These are phyloP conservation scores for Crotalus horridus DNA, from an alignment of 2,113 vertebrate species.

Conservation along the genomic window DNA sequence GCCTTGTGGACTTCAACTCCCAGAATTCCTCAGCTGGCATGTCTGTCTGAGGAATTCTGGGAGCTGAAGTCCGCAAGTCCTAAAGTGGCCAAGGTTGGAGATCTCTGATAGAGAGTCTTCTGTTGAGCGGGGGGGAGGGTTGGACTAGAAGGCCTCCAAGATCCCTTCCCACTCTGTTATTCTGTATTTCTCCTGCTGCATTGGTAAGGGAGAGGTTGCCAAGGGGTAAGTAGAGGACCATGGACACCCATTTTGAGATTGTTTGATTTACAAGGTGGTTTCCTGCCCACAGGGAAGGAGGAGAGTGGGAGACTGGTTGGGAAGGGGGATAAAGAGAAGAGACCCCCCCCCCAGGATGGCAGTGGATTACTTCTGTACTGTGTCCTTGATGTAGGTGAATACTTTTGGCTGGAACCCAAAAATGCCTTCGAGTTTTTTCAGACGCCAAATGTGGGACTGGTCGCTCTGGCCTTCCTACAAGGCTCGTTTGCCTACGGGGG, in stretches of 20 bases:
- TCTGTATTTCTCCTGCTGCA: background rate
- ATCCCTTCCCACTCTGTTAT: background rate
- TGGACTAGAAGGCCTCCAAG: background rate
- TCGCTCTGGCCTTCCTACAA: no score
- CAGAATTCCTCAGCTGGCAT: no score
- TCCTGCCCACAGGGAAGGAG: background rate
- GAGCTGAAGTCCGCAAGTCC: background rate
- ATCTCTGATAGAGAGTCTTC: background rate
- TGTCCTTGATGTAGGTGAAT: no score
- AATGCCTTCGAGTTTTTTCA: no score
- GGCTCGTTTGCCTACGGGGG: no score
- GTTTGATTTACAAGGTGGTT: background rate
- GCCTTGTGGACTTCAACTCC: no score
- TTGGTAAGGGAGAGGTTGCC: background rate
- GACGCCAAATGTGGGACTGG: no score
- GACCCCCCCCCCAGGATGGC: background rate
- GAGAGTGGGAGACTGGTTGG: background rate
- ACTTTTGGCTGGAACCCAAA: no score
- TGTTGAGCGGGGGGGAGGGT: background rate
- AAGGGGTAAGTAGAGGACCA: no score
- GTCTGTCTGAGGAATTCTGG: no score
- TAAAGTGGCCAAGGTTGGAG: background rate
- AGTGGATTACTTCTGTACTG: no score
- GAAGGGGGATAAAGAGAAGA: background rate
- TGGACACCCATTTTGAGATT: background rate